Conservation (phyloP, 1,140 invertebrate genomes). For the Dinoponera quadriceps region DNA sequence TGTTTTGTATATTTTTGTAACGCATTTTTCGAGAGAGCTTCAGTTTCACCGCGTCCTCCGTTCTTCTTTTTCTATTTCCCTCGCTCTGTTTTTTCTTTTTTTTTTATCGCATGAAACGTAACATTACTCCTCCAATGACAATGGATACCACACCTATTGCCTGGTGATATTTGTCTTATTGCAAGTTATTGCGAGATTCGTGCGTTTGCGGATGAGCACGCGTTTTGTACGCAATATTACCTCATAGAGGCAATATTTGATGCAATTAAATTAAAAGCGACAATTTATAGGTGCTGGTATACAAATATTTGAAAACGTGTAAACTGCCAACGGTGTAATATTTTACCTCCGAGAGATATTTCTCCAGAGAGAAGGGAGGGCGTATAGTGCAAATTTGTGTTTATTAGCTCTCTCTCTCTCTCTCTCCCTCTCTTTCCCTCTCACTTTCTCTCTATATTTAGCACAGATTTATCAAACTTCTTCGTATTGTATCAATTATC, state of each 20-base stretch:
- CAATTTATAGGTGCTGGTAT: not conserved
- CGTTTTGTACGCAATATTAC: slow-evolving; percentile 1
- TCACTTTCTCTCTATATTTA: too few species aligned
- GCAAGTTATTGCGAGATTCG: not conserved
- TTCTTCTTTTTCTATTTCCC: too few species aligned
- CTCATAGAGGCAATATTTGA: not conserved
- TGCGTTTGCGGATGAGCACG: not conserved
- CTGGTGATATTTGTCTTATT: not conserved
- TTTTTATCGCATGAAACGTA: slow-evolving; percentile 2
- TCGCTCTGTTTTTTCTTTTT: not conserved
- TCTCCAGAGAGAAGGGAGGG: not conserved
- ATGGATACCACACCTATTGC: not conserved
- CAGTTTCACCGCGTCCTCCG: not conserved
- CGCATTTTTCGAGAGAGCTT: slow-evolving; percentile 12
- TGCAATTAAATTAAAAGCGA: not conserved
- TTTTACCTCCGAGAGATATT: not conserved
- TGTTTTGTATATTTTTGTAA: too few species aligned
- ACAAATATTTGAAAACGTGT: not conserved
- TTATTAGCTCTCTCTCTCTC: not conserved
- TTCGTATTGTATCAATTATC: too few species aligned
- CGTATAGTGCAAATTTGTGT: not conserved
- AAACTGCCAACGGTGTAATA: not conserved
- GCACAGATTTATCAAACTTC: too few species aligned
- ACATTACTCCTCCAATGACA: not conserved
- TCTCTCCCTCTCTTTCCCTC: too few species aligned